phyloP scores from a whole-genome alignment of 2,888 invertebrate species.

The Drosophila sordidula region DNA sequence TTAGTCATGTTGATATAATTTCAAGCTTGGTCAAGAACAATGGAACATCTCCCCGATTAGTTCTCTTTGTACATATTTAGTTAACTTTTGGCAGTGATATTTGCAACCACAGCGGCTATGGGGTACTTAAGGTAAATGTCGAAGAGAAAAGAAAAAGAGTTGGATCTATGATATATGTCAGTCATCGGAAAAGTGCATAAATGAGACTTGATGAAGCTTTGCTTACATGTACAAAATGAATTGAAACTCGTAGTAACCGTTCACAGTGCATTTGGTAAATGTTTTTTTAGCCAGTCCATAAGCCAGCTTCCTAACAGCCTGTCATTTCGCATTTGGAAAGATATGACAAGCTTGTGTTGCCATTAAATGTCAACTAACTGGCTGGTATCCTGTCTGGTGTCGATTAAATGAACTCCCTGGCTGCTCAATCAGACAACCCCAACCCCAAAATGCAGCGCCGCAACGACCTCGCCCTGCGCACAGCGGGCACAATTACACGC shows the following conservation, averaged over 20 bases:
- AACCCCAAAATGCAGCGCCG: slow-evolving; percentile 14
- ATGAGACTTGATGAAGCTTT: background rate
- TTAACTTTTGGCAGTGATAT: slow-evolving; percentile 48
- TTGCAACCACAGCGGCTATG: background rate
- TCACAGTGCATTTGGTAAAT: background rate
- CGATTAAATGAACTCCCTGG: slow-evolving; percentile 74
- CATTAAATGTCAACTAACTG: slow-evolving; percentile 82
- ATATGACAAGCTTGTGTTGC: slow-evolving; percentile 81
- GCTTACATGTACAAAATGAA: too few species aligned
- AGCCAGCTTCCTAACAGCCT: slow-evolving; percentile 36
- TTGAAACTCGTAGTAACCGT: too few species aligned
- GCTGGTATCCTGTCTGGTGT: slow-evolving; percentile 65
- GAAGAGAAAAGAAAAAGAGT: background rate
- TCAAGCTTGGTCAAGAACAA: slow-evolving; percentile 46
- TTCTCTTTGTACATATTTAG: slow-evolving; percentile 59
- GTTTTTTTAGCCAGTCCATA: background rate
- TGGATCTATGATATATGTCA: background rate
- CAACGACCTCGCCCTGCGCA: slow-evolving; percentile 20
- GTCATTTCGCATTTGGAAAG: slow-evolving; percentile 71
- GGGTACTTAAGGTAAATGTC: background rate
- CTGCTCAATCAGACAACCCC: slow-evolving; percentile 62
- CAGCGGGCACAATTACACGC: slow-evolving; percentile 77
- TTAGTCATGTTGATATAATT: slow-evolving; percentile 56
- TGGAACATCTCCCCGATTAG: slow-evolving; percentile 59
- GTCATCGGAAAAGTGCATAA: background rate